Percentiles rank a stretch among this genome's conserved stretches.
phyloP scores from a whole-genome alignment of 2,797 vertebrate genomes.

The Scolopax rusticola region DNA sequence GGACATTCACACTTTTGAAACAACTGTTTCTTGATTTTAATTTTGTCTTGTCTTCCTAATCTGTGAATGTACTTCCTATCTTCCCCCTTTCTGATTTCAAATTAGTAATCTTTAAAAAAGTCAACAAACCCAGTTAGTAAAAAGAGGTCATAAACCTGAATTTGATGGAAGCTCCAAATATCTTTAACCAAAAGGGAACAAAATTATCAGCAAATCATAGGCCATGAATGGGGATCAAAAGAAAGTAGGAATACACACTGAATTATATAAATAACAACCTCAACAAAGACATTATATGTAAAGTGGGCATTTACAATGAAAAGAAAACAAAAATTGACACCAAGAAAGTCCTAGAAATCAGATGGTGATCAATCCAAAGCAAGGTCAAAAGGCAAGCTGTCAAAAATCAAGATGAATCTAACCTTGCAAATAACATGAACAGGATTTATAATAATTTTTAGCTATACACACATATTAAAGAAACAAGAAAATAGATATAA shows the following conservation, averaged over 20 bases:
- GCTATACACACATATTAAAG: neutral
- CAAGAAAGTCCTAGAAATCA: neutral
- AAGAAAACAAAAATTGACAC: neutral
- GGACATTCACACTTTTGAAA: neutral
- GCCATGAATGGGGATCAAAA: neutral
- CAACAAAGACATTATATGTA: neutral
- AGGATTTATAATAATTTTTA: neutral
- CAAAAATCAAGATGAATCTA: neutral
- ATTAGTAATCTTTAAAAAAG: neutral
- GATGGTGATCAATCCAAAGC: neutral
- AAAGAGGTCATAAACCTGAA: neutral
- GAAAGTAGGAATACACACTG: neutral
- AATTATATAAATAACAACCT: neutral
- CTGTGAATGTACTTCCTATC: neutral
- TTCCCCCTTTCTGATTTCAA: neutral
- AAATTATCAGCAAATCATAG: neutral
- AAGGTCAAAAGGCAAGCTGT: neutral
- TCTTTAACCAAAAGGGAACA: neutral
- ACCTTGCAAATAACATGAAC: neutral
- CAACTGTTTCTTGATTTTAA: neutral
- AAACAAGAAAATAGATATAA: neutral
- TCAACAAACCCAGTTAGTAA: neutral
- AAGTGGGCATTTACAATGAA: neutral
- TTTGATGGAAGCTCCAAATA: neutral
- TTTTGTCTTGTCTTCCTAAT: neutral